Conservation (phyloP, 2,888 invertebrate genomes). For the Drosophila sordidapex region DNA sequence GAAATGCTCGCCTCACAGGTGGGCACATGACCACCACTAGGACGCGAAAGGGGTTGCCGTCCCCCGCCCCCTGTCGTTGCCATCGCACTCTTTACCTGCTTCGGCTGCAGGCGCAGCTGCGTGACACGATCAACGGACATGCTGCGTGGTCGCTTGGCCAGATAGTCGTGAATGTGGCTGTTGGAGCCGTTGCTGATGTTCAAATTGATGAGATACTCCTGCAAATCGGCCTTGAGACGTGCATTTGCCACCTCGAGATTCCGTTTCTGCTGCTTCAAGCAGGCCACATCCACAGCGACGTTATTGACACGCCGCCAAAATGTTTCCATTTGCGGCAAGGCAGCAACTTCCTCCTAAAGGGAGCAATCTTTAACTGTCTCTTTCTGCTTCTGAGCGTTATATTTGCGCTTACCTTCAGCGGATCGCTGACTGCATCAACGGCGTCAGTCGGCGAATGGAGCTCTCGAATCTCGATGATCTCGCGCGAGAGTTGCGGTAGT, state of each 20-base stretch:
- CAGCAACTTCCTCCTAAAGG: slow-evolving; percentile 85
- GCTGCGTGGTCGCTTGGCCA: slow-evolving; percentile 82
- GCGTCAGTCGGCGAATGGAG: slow-evolving; percentile 62
- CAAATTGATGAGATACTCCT: slow-evolving; percentile 87
- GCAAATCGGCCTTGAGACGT: slow-evolving; percentile 87
- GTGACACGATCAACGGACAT: slow-evolving; percentile 83
- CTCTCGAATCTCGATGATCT: slow-evolving; percentile 73
- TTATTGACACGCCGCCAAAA: slow-evolving; percentile 89
- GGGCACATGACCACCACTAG: slow-evolving; percentile 34
- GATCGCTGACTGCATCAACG: slow-evolving; percentile 61
- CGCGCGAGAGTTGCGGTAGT: slow-evolving; percentile 72
- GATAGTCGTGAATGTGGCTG: slow-evolving; percentile 79
- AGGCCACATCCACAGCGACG: slow-evolving; percentile 86
- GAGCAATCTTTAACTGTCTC: not conserved
- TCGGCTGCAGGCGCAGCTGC: slow-evolving; percentile 71
- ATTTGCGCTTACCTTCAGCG: slow-evolving; percentile 43
- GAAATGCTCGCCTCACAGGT: slow-evolving; percentile 86
- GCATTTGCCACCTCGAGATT: slow-evolving; percentile 87
- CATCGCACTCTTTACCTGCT: slow-evolving; percentile 64
- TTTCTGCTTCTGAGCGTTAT: not conserved
- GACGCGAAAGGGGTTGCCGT: slow-evolving; percentile 13
- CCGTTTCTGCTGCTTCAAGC: slow-evolving; percentile 84
- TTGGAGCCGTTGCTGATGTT: slow-evolving; percentile 85
- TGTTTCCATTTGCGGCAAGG: slow-evolving; percentile 88
- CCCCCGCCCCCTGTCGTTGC: slow-evolving; percentile 41